Evolutionary conservation across 92 coral and sea anemone species (phyloP).

Genomic region (Porites lobata): DNA sequence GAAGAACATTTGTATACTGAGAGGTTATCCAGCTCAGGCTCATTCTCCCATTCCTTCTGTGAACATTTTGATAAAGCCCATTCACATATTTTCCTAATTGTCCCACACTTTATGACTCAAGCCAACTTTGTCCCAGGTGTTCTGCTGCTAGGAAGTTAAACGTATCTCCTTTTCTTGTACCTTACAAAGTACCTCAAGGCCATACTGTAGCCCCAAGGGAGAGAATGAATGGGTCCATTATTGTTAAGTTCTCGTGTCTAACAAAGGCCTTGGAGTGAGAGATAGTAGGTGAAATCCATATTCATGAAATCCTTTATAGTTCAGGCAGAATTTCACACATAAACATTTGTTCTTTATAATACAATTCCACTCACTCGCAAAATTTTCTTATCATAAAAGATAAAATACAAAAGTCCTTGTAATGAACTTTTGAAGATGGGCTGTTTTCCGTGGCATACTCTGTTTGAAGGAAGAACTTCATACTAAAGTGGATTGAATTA

Average conservation of each 20-base stretch:
- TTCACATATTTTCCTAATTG: no score
- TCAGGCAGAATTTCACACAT: not conserved
- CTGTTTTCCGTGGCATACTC: not conserved
- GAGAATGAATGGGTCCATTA: not conserved
- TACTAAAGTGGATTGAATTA: not conserved
- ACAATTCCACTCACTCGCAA: constrained; percentile 10
- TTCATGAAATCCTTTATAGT: not conserved
- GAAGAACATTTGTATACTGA: no score
- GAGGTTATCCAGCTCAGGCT: no score
- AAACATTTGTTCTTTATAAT: not conserved
- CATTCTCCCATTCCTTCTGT: no score
- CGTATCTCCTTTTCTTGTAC: not conserved
- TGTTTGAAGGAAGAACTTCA: not conserved
- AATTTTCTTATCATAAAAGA: not conserved
- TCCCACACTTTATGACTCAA: no score
- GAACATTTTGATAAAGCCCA: no score
- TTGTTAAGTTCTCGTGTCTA: not conserved
- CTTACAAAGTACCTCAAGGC: constrained; percentile 1
- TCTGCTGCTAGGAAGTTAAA: not conserved
- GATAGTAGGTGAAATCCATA: constrained; percentile 1
- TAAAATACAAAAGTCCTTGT: not conserved
- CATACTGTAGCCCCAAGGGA: not conserved
- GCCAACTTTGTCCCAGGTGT: not conserved
- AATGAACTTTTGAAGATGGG: not conserved
- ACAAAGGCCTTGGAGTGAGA: constrained; percentile 17